These are phyloP conservation scores for Helicoverpa zea DNA, from an alignment of 1,140 invertebrate species.

Conservation along the genomic window DNA sequence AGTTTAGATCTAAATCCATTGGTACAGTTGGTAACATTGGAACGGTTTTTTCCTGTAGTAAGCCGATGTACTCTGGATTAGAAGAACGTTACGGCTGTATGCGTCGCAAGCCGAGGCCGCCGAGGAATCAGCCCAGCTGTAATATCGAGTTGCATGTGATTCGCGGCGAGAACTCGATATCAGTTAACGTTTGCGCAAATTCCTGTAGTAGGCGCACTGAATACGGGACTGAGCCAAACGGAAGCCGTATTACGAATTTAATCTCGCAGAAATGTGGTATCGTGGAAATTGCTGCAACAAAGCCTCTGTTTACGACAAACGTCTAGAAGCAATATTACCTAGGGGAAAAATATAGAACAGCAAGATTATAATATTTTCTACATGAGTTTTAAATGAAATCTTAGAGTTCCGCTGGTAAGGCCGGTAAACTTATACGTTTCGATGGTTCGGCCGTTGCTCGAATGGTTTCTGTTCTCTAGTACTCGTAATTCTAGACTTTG, in stretches of 20 bases:
- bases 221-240: slow-evolving; percentile 72
- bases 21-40: background rate
- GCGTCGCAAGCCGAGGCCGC: background rate
- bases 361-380: slow-evolving; percentile 59
- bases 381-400: slow-evolving; percentile 46
- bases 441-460: slow-evolving; percentile 2
- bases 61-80: background rate
- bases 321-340: slow-evolving; percentile 67
- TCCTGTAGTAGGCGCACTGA: slow-evolving; percentile 67
- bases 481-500: background rate
- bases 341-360: slow-evolving; percentile 69
- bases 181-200: slow-evolving; percentile 49
- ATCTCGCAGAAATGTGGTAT: slow-evolving; percentile 83
- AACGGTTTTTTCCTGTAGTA: background rate
- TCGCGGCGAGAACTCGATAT: slow-evolving; percentile 43
- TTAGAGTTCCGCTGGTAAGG: slow-evolving; percentile 23
- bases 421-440: background rate
- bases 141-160: slow-evolving; percentile 33
- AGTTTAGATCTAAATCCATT: slow-evolving; percentile 11
- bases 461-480: slow-evolving; percentile 19
- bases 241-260: slow-evolving; percentile 83
- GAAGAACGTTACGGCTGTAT: background rate
- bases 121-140: background rate
- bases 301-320: slow-evolving; percentile 76
- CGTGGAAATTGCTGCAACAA: slow-evolving; percentile 76